A percentile compares a stretch with the other conserved stretches of the same genome.
These are phyloP conservation scores for Numida meleagris DNA, from an alignment of 2,113 vertebrate genomes.

Conservation along the genomic window DNA sequence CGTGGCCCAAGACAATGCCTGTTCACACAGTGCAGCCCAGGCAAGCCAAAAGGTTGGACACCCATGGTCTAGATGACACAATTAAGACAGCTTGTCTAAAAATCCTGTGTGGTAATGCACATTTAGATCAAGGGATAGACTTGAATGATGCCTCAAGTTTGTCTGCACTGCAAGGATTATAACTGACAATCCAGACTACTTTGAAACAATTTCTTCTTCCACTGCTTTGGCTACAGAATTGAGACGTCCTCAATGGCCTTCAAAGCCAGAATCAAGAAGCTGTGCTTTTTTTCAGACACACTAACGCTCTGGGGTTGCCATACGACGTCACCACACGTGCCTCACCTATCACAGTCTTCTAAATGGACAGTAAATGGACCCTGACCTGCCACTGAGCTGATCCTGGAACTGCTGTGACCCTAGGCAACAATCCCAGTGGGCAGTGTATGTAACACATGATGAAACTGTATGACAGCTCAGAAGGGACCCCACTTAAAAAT, in stretches of 20 bases:
- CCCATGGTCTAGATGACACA: neutral
- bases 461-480: neutral
- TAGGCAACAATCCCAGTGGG: neutral
- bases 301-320: neutral
- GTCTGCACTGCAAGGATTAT: neutral
- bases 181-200: neutral
- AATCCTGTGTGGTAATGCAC: neutral
- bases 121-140: neutral
- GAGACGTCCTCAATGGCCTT: neutral
- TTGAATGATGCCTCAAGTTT: neutral
- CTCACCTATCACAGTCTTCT: neutral
- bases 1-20: no score
- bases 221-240: neutral
- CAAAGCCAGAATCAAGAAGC: neutral
- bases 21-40: no score
- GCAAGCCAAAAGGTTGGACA: no score
- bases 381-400: neutral
- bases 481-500: neutral
- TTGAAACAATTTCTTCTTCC: neutral
- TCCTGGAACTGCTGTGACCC: fast-evolving
- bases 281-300: neutral
- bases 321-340: neutral
- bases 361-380: neutral
- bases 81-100: neutral
- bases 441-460: neutral